These are phyloP conservation scores for Euzetes globulus DNA, from an alignment of 2,888 invertebrate species.

Conservation along the genomic window DNA sequence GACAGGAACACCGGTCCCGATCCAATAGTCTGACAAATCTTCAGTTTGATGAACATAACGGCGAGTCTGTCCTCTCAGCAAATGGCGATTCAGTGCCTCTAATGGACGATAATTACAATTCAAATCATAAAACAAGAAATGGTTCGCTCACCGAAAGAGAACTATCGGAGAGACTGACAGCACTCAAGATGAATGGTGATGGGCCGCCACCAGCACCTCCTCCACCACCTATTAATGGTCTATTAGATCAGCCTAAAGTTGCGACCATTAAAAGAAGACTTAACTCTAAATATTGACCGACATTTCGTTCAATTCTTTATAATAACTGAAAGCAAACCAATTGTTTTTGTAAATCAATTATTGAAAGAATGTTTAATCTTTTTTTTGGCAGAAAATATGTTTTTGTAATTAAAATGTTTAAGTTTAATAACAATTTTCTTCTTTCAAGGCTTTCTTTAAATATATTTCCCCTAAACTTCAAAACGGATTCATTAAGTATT, in stretches of 20 bases:
- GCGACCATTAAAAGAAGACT: constrained; percentile 30
- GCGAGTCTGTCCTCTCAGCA: neutral
- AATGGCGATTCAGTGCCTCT: constrained; percentile 13
- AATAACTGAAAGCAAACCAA: neutral
- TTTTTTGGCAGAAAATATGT: no score
- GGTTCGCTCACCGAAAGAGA: constrained; percentile 11
- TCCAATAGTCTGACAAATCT: constrained; percentile 85
- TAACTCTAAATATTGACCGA: neutral
- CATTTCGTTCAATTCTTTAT: neutral
- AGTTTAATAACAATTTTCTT: no score
- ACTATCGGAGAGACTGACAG: constrained; percentile 14
- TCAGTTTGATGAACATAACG: constrained; percentile 58
- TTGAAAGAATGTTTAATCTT: neutral
- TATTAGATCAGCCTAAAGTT: constrained; percentile 24
- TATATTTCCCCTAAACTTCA: no score
- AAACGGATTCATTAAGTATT: no score
- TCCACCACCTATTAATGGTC: constrained; percentile 26
- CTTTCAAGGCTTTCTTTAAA: no score
- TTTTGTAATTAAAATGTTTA: no score
- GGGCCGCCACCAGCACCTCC: constrained; percentile 30
- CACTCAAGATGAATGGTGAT: constrained; percentile 7
- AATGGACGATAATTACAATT: constrained; percentile 9
- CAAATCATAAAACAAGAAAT: neutral
- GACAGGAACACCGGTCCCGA: constrained; percentile 84
- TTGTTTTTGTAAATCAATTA: neutral